Percentiles rank a stretch among this genome's conserved stretches.
These are phyloP conservation scores for Mesorhabditis sp. DNA, from an alignment of 2,888 invertebrate genomes.

Conservation along the genomic window DNA sequence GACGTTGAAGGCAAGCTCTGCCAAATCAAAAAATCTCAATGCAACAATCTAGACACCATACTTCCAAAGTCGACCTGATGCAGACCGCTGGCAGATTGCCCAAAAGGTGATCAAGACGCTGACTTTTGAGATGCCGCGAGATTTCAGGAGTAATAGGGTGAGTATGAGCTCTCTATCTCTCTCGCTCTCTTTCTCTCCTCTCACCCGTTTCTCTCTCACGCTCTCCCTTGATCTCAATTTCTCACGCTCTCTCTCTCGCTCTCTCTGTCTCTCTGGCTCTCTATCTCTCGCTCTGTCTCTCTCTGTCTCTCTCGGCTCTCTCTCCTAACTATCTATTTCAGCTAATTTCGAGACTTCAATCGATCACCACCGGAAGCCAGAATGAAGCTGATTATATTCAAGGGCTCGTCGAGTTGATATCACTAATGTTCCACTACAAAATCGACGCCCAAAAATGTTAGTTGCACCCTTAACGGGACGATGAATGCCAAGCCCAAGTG, in stretches of 20 bases:
- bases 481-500: too few species aligned
- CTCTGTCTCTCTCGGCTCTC: background rate
- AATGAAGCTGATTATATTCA: background rate
- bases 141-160: background rate
- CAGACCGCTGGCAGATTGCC: background rate
- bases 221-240: background rate
- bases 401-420: background rate
- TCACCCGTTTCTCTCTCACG: background rate
- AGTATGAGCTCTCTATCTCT: background rate
- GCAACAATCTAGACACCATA: background rate
- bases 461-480: background rate
- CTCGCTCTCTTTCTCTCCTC: background rate
- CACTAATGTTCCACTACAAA: constrained; percentile 1
- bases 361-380: background rate
- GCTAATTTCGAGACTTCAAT: background rate
- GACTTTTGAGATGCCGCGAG: background rate
- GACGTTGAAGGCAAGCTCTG: background rate
- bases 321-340: background rate
- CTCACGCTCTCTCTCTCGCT: background rate
- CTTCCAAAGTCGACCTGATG: background rate
- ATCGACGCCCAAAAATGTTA: background rate
- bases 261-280: background rate
- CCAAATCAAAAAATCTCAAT: background rate
- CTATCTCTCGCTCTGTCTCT: background rate
- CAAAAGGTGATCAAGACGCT: background rate